These are phyloP conservation scores for Macquaria ambigua DNA, from an alignment of 2,113 vertebrate species.

Conservation along the genomic window DNA sequence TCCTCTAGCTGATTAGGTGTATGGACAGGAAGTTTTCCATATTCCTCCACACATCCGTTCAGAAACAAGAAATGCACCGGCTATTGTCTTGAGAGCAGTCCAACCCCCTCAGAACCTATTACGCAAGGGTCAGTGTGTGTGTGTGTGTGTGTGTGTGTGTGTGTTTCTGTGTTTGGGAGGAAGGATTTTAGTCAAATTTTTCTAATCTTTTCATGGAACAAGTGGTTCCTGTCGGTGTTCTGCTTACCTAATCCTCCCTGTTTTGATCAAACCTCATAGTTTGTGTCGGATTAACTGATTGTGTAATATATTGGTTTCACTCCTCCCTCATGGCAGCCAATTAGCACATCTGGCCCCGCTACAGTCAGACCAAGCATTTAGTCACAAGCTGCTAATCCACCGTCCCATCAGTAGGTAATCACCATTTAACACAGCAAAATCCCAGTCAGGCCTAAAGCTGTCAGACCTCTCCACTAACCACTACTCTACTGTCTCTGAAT, in stretches of 20 bases:
- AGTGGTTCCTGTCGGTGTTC: background rate
- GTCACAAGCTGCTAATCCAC: constrained; percentile 48
- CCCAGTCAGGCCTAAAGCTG: constrained; percentile 29
- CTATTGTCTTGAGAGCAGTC: constrained; percentile 62
- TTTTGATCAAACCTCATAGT: constrained; percentile 39
- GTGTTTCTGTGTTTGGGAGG: constrained; percentile 3
- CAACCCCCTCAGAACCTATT: constrained; percentile 15
- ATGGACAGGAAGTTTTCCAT: constrained; percentile 68
- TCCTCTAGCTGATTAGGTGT: constrained; percentile 61
- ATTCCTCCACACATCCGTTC: constrained; percentile 69
- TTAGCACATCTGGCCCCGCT: constrained; percentile 59
- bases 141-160: constrained; percentile 9
- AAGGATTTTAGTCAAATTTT: constrained; percentile 1
- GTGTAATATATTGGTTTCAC: constrained; percentile 40
- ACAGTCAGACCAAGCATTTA: constrained; percentile 22
- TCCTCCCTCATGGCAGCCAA: constrained; percentile 18
- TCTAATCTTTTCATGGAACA: constrained; percentile 20
- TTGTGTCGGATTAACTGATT: constrained; percentile 35
- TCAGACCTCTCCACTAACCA: constrained; percentile 22
- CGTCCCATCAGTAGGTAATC: constrained; percentile 39
- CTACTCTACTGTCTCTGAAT: constrained; percentile 41
- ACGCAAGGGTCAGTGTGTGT: background rate
- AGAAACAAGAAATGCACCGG: constrained; percentile 55
- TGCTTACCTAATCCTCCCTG: constrained; percentile 17
- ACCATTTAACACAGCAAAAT: constrained; percentile 46